Evolutionary conservation across 2,888 invertebrate species (phyloP).

Genomic region (Aspidiotus rigidus): DNA sequence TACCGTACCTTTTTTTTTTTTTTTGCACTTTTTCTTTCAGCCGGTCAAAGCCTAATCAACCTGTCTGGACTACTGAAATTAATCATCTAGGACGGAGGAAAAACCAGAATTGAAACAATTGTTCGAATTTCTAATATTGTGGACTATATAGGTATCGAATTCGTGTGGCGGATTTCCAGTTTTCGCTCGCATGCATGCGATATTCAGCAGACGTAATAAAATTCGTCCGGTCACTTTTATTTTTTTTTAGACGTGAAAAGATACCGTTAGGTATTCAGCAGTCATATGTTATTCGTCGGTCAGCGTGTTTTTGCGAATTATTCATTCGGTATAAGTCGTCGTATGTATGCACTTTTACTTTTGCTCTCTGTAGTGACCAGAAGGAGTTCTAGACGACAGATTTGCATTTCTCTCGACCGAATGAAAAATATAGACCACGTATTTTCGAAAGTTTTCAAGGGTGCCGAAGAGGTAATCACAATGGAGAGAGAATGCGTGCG

Average conservation of each 20-base stretch:
- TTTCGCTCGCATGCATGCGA: neutral
- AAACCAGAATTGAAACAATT: constrained; percentile 3
- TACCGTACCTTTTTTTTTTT: neutral
- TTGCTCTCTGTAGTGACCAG: no score
- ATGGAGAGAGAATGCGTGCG: no score
- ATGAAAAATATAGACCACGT: no score
- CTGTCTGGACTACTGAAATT: neutral
- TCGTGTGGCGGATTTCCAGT: constrained; percentile 1
- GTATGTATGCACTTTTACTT: no score
- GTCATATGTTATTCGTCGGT: no score
- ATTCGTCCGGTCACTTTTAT: neutral
- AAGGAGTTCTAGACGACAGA: no score
- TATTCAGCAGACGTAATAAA: constrained; percentile 1
- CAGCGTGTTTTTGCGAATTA: no score
- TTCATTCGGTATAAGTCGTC: no score
- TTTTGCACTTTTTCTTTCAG: constrained; percentile 1
- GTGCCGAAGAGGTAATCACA: no score
- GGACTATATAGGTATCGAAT: neutral
- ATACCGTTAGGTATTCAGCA: neutral
- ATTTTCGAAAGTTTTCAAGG: no score
- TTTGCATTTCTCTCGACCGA: no score
- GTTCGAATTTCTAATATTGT: neutral
- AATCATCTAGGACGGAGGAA: neutral
- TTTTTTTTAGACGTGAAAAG: neutral
- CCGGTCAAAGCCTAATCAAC: no score